Percentiles rank a stretch among this genome's conserved stretches.
phyloP scores from a whole-genome alignment of 2,113 vertebrate species.

The Perccottus glenii region DNA sequence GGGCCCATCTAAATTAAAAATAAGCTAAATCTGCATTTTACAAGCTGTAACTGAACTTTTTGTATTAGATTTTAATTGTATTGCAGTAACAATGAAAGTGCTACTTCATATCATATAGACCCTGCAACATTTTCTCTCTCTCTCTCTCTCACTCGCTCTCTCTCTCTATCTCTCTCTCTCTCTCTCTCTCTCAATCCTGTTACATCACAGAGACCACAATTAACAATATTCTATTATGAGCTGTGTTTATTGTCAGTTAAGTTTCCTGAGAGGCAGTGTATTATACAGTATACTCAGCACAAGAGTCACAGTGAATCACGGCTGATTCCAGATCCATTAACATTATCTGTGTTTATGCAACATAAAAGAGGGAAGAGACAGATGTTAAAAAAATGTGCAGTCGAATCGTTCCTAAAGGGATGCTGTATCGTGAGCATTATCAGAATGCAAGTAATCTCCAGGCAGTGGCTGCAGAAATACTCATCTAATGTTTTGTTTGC shows the following conservation, averaged over 20 bases:
- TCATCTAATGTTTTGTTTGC: conserved; percentile 48
- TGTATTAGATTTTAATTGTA: too few relatives aligned
- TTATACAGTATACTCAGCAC: conserved; percentile 30
- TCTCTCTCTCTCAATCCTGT: too few relatives aligned
- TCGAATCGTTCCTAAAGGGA: conserved; percentile 39
- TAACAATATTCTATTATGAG: conserved; percentile 26
- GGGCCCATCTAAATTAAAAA: too few relatives aligned
- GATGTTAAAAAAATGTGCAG: conserved; percentile 48
- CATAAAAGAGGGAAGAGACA: conserved; percentile 42
- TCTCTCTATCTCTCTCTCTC: too few relatives aligned
- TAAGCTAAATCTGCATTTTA: too few relatives aligned
- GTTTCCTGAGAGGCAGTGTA: conserved; percentile 33
- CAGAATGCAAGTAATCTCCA: conserved; percentile 49
- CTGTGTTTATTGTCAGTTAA: conserved; percentile 57
- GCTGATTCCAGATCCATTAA: conserved; percentile 45
- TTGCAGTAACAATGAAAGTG: too few relatives aligned
- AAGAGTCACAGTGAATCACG: conserved; percentile 34
- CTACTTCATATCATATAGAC: too few relatives aligned
- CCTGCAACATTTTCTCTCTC: too few relatives aligned
- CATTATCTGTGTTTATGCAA: conserved; percentile 31
- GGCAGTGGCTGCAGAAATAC: conserved; percentile 42
- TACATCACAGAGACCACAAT: too few relatives aligned
- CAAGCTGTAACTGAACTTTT: too few relatives aligned
- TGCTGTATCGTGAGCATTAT: conserved; percentile 23
- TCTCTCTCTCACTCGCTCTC: too few relatives aligned